Evolutionary conservation across 1,140 invertebrate species (phyloP), one percentile per base, ranked within the genome.

Genomic region (Eupristina koningsbergeri): DNA sequence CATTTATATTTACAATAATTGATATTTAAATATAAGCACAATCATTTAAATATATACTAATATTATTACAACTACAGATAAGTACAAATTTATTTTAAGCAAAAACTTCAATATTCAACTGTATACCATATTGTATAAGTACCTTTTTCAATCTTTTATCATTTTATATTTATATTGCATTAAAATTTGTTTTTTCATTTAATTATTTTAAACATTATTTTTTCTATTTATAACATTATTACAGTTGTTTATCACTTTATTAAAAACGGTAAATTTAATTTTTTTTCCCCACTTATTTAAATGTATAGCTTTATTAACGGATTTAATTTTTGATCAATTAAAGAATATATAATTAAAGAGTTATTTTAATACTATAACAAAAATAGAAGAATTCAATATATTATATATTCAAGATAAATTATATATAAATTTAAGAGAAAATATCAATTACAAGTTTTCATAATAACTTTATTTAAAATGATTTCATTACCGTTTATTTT

Each of bases 401-500:
- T 50, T 50, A 50, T 2, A 50, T 50, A 50, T 50, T 50, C 17
- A 9, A 50, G 47, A 7, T 50, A 50, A 15, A 50, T 7, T 50
- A 45, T 6, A 50, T 9, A 17, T 9, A 50, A 50, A 50, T 17
- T 50, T 50, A 13, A 50, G 13, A 50, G 17, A 50, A 50, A 15
- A 50, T 50, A 2, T n/a, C n/a, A n/a, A n/a, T 45, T 58, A 3
- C 26, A 58, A 58, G 13, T 58, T 26, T 58, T 26, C 26, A 58
- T 26, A 58, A 22, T 26, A 58, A 3, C 41, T 71, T 17, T 50
- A 79, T 79, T 50, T 26, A 64, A 77, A 45, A 69, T 34, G 39
- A 73, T 61, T 19, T 81, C 39, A 3, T n/a, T 71, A 75, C 36
- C 31, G 50, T 41, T 64, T 77, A 22, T 58, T 34, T 29, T 67